Percentiles rank a stretch among this genome's conserved stretches.
These are phyloP conservation scores for Mobula birostris DNA, from an alignment of 2,113 vertebrate genomes.

Conservation along the genomic window DNA sequence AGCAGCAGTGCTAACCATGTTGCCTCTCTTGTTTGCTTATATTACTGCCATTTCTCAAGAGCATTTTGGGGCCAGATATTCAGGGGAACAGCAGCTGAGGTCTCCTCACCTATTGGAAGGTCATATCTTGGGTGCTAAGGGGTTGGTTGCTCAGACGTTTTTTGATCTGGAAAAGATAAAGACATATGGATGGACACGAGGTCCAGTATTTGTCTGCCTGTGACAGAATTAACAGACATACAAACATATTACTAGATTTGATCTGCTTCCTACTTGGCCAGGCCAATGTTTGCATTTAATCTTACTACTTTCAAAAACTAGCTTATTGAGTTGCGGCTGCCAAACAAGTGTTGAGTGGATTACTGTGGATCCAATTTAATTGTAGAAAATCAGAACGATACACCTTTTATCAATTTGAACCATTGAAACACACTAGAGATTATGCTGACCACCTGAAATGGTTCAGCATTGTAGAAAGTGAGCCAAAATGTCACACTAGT, in stretches of 20 bases:
- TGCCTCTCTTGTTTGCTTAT: no score
- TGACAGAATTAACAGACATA: no score
- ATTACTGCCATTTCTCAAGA: no score
- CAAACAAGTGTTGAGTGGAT: background rate
- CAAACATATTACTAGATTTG: background rate
- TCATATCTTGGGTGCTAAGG: no score
- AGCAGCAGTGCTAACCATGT: no score
- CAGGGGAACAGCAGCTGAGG: no score
- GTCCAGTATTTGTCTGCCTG: no score
- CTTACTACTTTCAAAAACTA: background rate
- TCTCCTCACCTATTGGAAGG: no score
- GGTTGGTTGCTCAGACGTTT: no score
- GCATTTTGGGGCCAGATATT: no score
- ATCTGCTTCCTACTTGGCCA: background rate
- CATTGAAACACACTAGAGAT: background rate
- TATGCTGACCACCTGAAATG: background rate
- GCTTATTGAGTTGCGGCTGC: background rate
- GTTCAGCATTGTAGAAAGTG: background rate
- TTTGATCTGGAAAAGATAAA: no score
- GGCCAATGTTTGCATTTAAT: background rate
- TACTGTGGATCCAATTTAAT: background rate
- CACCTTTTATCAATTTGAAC: background rate
- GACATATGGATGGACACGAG: no score
- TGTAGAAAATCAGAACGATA: background rate
- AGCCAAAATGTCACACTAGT: slow-evolving; percentile 20